phyloP scores from a whole-genome alignment of 1,140 invertebrate genomes.

The Acyrthosiphon pisum region DNA sequence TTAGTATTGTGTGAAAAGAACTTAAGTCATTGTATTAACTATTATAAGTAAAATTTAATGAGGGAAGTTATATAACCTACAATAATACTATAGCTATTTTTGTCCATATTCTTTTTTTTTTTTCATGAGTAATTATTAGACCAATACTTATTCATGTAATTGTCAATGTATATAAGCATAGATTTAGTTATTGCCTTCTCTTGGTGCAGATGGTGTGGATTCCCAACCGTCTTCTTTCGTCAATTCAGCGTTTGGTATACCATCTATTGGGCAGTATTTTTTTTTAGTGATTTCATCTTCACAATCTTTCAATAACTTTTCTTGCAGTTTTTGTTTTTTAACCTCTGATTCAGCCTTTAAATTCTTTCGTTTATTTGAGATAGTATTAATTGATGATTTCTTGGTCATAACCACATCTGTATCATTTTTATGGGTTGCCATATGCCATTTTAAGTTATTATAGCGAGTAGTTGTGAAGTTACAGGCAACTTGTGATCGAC shows the following conservation, averaged over 20 bases:
- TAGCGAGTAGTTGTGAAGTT: neutral
- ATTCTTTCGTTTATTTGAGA: neutral
- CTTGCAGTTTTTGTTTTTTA: slow-evolving; percentile 18
- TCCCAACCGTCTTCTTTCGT: no score
- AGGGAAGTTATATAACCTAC: neutral
- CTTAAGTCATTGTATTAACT: neutral
- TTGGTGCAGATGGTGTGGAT: no score
- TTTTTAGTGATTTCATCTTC: neutral
- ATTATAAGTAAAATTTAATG: neutral
- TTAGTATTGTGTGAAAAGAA: no score
- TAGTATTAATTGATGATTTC: neutral
- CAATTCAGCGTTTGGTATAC: no score
- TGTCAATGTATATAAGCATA: neutral
- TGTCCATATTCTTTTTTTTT: neutral
- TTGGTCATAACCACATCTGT: neutral
- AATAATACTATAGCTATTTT: neutral
- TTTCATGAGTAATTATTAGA: neutral
- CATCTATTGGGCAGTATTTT: no score
- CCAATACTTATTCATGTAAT: neutral
- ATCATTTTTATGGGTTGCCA: neutral
- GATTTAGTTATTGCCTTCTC: slow-evolving; percentile 38
- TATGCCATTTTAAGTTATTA: neutral
- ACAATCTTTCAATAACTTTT: slow-evolving; percentile 28
- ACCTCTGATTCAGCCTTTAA: neutral
- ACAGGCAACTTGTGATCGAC: neutral